Percentiles rank a stretch among this genome's conserved stretches.
Conservation (phyloP, 2,888 invertebrate genomes). For the Eupithecia subfuscata region DNA sequence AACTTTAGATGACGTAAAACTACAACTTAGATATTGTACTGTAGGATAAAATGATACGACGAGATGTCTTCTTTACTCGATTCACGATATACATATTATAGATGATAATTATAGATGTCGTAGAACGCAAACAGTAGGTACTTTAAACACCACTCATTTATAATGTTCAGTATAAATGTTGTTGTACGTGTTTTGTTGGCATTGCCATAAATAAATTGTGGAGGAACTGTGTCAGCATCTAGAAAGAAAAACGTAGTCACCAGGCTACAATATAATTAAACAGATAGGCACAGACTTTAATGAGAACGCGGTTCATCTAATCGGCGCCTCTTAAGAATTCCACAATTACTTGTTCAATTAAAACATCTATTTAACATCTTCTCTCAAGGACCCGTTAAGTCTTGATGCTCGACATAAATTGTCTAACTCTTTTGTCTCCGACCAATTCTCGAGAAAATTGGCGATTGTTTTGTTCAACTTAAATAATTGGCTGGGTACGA, state of each 20-base stretch:
- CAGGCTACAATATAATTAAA: neutral
- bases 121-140: too few relatives aligned
- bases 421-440: constrained; percentile 51
- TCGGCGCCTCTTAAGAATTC: constrained; percentile 15
- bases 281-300: neutral
- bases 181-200: too few relatives aligned
- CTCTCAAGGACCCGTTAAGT: constrained; percentile 39
- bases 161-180: too few relatives aligned
- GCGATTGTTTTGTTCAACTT: constrained; percentile 22
- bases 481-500: constrained; percentile 15
- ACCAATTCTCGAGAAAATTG: constrained; percentile 49
- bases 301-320: neutral
- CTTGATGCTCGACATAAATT: constrained; percentile 52
- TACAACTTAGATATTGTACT: too few relatives aligned
- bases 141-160: too few relatives aligned
- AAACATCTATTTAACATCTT: constrained; percentile 42
- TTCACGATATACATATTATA: too few relatives aligned
- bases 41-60: too few relatives aligned
- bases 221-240: neutral
- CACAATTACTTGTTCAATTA: constrained; percentile 38
- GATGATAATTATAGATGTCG: too few relatives aligned
- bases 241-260: neutral
- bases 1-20: too few relatives aligned
- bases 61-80: too few relatives aligned
- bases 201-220: too few relatives aligned